Percentiles rank a stretch among this genome's conserved stretches.
Evolutionary conservation across 2,113 vertebrate species (phyloP).

Genomic region (Lasiurus cinereus): DNA sequence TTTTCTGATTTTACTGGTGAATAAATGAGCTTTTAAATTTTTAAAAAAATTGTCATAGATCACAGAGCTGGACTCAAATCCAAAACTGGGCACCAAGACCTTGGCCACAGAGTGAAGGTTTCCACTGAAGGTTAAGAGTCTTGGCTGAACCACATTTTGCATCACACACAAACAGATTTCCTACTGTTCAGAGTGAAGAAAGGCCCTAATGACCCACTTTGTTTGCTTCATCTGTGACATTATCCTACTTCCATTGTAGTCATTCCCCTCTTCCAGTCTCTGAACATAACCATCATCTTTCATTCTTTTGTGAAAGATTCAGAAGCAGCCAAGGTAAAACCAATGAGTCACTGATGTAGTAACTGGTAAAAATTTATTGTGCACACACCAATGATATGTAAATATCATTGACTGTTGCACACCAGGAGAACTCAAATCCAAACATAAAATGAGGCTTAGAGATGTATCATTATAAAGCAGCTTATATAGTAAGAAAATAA

Average conservation of each 20-base stretch:
- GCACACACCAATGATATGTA: not conserved
- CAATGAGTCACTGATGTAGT: not conserved
- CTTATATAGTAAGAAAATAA: not conserved
- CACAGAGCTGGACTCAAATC: not conserved
- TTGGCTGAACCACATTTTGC: not conserved
- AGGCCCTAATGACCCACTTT: not conserved
- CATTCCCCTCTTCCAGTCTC: not conserved
- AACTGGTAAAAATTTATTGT: not conserved
- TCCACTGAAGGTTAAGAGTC: not conserved
- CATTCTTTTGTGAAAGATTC: not conserved
- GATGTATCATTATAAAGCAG: not conserved
- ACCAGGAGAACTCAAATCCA: not conserved
- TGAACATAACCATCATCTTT: not conserved
- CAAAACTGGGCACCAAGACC: not conserved
- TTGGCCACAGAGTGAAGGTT: not conserved
- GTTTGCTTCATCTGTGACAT: not conserved
- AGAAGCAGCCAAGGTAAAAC: not conserved
- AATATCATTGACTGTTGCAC: too few species aligned
- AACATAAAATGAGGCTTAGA: not conserved
- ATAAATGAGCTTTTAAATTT: not conserved
- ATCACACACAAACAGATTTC: not conserved
- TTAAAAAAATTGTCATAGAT: not conserved
- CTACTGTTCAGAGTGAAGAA: not conserved
- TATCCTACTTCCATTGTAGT: not conserved
- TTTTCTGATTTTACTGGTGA: conserved; percentile 37